Evolutionary conservation across 2,797 vertebrate genomes (phyloP).

Genomic region (Nyctibius grandis): DNA sequence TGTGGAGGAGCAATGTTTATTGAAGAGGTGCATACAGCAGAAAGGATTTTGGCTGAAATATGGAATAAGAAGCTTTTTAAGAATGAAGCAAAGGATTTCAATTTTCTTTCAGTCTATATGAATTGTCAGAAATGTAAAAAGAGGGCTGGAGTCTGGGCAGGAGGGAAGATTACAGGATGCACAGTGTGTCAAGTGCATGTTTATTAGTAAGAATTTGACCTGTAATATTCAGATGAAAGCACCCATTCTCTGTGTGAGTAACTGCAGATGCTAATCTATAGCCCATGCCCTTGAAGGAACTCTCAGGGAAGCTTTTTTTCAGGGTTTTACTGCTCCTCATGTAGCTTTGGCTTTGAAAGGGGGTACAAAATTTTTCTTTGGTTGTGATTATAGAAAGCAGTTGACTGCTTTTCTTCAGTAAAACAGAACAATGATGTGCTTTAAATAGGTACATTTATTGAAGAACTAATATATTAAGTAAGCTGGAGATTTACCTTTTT

Average conservation of each 20-base stretch:
- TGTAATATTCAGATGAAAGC: conserved; percentile 31
- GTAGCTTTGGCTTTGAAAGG: conserved; percentile 27
- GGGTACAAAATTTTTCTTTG: not conserved
- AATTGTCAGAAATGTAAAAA: conserved; percentile 45
- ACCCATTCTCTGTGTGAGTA: not conserved
- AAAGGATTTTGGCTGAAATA: conserved; percentile 12
- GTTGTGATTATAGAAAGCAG: conserved; percentile 46
- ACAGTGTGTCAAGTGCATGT: not conserved
- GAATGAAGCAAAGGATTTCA: conserved; percentile 44
- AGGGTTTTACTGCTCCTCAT: not conserved
- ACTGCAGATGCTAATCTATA: conserved; percentile 48
- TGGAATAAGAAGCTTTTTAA: conserved; percentile 9
- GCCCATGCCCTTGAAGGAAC: conserved; percentile 4
- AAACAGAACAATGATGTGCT: conserved; percentile 20
- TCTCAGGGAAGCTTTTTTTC: not conserved
- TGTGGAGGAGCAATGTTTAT: not conserved
- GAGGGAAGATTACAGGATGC: conserved; percentile 21
- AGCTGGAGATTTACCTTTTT: conserved; percentile 19
- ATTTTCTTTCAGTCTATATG: conserved; percentile 16
- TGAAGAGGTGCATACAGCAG: not conserved
- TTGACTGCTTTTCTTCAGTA: conserved; percentile 38
- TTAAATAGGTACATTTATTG: conserved; percentile 48
- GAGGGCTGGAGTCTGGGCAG: conserved; percentile 2
- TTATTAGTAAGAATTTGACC: conserved; percentile 54
- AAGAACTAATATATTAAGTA: conserved; percentile 29